These are phyloP conservation scores for Poeciliopsis presidionis DNA, from an alignment of 2,797 vertebrate genomes.

Conservation along the genomic window DNA sequence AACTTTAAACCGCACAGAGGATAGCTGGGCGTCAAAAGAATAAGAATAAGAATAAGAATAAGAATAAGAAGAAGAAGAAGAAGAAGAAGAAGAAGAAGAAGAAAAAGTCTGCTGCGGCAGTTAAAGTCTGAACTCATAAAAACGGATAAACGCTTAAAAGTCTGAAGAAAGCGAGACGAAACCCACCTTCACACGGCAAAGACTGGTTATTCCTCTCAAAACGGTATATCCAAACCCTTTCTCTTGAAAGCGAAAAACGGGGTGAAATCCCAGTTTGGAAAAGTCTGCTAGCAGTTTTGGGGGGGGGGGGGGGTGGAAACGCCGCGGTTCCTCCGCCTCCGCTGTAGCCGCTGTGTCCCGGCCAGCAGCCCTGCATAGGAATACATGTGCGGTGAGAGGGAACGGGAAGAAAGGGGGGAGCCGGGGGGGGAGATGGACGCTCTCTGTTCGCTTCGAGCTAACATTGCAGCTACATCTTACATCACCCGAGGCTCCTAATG, in stretches of 20 bases:
- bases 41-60: too few species aligned
- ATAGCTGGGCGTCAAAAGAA: not conserved
- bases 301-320: fast-evolving
- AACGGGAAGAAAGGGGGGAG: not conserved
- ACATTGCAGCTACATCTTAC: fast-evolving
- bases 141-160: conserved; percentile 8
- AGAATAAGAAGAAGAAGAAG: too few species aligned
- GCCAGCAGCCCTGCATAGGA: conserved; percentile 42
- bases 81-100: not conserved
- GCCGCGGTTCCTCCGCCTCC: conserved; percentile 7
- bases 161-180: conserved; percentile 2
- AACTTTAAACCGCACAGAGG: not conserved
- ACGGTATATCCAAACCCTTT: conserved; percentile 44
- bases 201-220: conserved; percentile 41
- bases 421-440: not conserved
- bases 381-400: conserved; percentile 72
- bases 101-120: conserved; percentile 12
- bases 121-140: conserved; percentile 25
- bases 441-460: not conserved
- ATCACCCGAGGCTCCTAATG: fast-evolving
- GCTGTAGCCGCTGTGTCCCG: conserved; percentile 54
- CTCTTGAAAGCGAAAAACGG: not conserved
- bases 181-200: conserved; percentile 68
- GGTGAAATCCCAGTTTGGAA: conserved; percentile 47
- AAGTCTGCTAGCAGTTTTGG: conserved; percentile 46